These are phyloP conservation scores for Apamea epomidion DNA, from an alignment of 2,888 invertebrate genomes.

Conservation along the genomic window DNA sequence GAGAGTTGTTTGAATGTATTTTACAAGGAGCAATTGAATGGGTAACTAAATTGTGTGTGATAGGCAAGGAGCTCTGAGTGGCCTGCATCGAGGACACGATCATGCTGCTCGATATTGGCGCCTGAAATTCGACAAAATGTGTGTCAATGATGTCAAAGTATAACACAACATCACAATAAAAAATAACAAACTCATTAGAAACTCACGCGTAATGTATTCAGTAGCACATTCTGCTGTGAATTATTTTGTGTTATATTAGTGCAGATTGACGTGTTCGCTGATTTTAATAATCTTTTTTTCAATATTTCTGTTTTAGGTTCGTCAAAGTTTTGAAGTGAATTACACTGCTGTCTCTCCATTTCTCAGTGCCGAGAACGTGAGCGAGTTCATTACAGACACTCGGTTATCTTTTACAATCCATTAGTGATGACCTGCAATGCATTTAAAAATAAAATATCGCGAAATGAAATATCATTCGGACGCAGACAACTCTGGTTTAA, in stretches of 20 bases:
- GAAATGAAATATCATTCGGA: constrained; percentile 78
- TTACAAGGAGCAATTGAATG: constrained; percentile 87
- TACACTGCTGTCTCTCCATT: constrained; percentile 89
- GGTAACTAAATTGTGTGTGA: constrained; percentile 85
- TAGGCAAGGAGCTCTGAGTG: constrained; percentile 86
- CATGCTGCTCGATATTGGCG: constrained; percentile 89
- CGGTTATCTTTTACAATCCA: constrained; percentile 83
- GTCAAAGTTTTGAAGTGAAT: constrained; percentile 90
- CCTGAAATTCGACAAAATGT: constrained; percentile 82
- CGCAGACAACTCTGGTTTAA: constrained; percentile 70
- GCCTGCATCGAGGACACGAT: constrained; percentile 88
- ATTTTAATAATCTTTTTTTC: constrained; percentile 89
- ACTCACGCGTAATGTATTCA: constrained; percentile 88
- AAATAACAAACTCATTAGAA: constrained; percentile 63
- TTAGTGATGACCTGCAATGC: constrained; percentile 85
- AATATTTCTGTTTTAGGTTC: constrained; percentile 88
- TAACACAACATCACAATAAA: constrained; percentile 59
- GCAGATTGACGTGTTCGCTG: constrained; percentile 78
- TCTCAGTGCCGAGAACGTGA: constrained; percentile 81
- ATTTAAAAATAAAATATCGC: constrained; percentile 86
- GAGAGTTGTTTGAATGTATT: constrained; percentile 83
- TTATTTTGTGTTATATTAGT: constrained; percentile 80
- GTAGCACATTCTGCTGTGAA: constrained; percentile 85
- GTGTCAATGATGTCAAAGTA: constrained; percentile 76
- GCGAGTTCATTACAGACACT: constrained; percentile 84